Percentiles rank a stretch among this genome's conserved stretches.
Conservation (phyloP, 2,113 vertebrate genomes). For the Oryzias woworae region DNA sequence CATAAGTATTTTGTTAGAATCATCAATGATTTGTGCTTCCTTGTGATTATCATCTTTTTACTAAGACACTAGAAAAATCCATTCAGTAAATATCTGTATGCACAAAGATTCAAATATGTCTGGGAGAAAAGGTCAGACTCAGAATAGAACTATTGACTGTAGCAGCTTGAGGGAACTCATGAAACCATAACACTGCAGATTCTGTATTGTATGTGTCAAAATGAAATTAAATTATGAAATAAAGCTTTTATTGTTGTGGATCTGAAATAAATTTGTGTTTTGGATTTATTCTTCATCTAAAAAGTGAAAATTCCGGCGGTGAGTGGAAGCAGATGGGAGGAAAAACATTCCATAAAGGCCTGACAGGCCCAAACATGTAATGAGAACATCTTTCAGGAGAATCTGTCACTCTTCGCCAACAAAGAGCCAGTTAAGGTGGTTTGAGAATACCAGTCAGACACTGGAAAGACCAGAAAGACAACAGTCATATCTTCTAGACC, state of each 20-base stretch:
- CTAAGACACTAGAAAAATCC: background rate
- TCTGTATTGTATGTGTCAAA: conserved; percentile 56
- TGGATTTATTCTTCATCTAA: background rate
- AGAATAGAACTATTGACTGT: conserved; percentile 50
- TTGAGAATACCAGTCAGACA: too few relatives aligned
- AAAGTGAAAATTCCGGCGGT: background rate
- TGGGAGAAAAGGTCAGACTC: background rate
- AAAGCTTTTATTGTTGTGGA: conserved; percentile 62
- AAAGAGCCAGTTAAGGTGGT: too few relatives aligned
- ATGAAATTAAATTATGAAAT: conserved; percentile 50
- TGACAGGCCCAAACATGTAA: too few relatives aligned
- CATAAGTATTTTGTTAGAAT: background rate
- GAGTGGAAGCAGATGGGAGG: too few relatives aligned
- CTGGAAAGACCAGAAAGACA: too few relatives aligned
- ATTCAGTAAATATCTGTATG: background rate
- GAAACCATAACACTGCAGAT: conserved; percentile 43
- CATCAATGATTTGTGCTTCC: background rate
- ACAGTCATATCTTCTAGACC: too few relatives aligned
- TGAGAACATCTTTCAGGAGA: too few relatives aligned
- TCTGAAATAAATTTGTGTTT: background rate
- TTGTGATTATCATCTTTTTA: background rate
- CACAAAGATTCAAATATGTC: conserved; percentile 1
- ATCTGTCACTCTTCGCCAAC: too few relatives aligned
- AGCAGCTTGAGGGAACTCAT: conserved; percentile 64
- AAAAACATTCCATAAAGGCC: too few relatives aligned